Base-by-base conservation (phyloP, 1,140 invertebrate genomes). In the Plutomurus gul region DNA sequence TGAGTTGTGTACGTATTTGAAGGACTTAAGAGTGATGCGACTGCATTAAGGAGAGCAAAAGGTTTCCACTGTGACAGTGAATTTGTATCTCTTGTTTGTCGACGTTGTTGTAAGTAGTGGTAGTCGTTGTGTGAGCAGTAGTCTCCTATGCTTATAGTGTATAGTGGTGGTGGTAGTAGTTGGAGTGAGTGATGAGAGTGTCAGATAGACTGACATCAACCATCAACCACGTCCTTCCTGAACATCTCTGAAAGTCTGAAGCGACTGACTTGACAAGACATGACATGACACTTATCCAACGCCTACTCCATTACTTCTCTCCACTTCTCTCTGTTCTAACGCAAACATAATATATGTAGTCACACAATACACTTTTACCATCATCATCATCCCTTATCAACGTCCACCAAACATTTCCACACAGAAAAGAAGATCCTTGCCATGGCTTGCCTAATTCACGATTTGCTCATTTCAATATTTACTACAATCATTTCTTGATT, bases 201-300 rank as follows among this genome's bases (percentile, higher is more conserved):
- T 72, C 70, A 72, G 70, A 72, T 72, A 72, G 36, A 40, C 39
- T 72, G 70, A 72, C 70, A 72, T 36, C 16, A 20, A 72, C 37
- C 70, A 72, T 72, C 70, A 72, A 72, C 70, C 70, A 72, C 70
- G 70, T 72, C 70, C 70, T 72, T 72, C 70, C 70, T 72, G 25
- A 72, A 72, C 70, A 43, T 46, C 70, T 72, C 70, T 25, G 36
- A 72, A 72, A 43, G 40, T 43, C n/a, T n/a, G n/a, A n/a, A n/a
- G n/a, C n/a, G n/a, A n/a, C 22, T 30, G 56, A 65, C 56, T 33
- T 33, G 25, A 65, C 56, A 33, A 33, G 56, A 65, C 56, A 65
- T 65, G 30, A 65, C 56, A 65, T 65, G 56, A 65, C 56, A 65
- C 56, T 65, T 65, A 65, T 27, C 56, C 56, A 65, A 65, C 56